Base-by-base conservation (phyloP, 1,140 invertebrate species). In the Camponotus floridanus region DNA sequence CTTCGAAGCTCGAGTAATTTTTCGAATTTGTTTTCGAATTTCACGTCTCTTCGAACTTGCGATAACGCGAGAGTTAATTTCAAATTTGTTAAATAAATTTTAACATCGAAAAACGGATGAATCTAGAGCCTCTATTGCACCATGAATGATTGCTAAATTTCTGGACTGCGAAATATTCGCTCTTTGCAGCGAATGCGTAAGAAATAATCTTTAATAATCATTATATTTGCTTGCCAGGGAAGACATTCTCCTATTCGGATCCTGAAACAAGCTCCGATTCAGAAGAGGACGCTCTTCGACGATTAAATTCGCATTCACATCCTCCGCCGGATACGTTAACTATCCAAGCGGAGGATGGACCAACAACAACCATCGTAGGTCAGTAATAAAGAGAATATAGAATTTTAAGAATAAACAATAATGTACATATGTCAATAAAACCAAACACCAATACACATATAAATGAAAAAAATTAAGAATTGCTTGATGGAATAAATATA, bases 281-380 rank as follows among this genome's bases (percentile, higher is more conserved):
- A 42, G 97, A 98, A 91, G 97, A 97, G 90, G 97, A 98, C 93
- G 96, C 96, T n/a, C 93, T 97, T 87, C 95, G 97, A 73, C 93
- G 96, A 83, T 93, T 97, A 88, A 95, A 96, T 70, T 96, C 95
- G n/a, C 93, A 92, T 61, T 88, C 94, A 4, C 95, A 94, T 67
- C 92, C 91, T 18, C 92, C 93, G n/a, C 91, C 93, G 33, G 94
- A 95, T 83, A 95, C 93, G 9, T 88, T 95, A 62, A 95, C 94
- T 6, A 95, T 94, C 76, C 94, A 95, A 88, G 92, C 95, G 3
- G 94, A 95, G 80, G 94, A 95, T 93, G 93, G 91, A 71, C 91
- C 94, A 8, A 90, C 91, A 8, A 90, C 91, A 9, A 91, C 92
- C n/a, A 89, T 92, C 36, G 59, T 90, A 48, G 92, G 92, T 92